phyloP scores from a whole-genome alignment of 2,797 vertebrate species.

The Tarsius wallacei region DNA sequence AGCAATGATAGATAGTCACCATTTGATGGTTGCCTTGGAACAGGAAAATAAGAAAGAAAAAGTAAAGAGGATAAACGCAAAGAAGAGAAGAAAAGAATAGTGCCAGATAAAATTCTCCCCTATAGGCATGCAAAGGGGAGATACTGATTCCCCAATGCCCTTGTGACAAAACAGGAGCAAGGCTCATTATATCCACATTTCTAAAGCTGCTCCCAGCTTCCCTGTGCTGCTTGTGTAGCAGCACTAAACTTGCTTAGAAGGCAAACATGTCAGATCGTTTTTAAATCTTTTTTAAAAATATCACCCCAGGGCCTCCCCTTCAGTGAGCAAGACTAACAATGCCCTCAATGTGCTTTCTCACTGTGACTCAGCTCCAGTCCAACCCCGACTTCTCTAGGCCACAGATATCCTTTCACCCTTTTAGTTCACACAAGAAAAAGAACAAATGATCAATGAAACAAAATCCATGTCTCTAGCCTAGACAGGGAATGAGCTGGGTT shows the following conservation, averaged over 20 bases:
- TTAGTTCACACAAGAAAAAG: background rate
- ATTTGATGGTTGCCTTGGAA: background rate
- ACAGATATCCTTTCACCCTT: background rate
- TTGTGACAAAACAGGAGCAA: background rate
- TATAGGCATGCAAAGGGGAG: background rate
- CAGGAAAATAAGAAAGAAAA: background rate
- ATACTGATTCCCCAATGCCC: background rate
- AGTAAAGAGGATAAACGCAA: background rate
- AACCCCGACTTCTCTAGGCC: background rate
- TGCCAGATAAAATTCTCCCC: background rate
- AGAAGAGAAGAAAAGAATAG: background rate
- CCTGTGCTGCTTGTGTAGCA: background rate
- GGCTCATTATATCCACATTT: background rate
- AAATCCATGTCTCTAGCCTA: background rate
- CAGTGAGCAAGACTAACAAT: background rate
- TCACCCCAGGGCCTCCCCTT: background rate
- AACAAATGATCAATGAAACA: background rate
- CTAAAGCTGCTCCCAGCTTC: background rate
- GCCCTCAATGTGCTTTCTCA: background rate
- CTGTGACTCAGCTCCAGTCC: background rate
- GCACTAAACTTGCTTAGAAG: background rate
- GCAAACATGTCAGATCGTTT: constrained; percentile 24
- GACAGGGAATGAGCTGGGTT: background rate
- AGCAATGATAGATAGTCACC: background rate
- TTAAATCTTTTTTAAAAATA: background rate